Percentiles rank a stretch among this genome's conserved stretches.
Conservation (phyloP, 35 echinoderm and acorn worm species). For the Ptychodera flava region DNA sequence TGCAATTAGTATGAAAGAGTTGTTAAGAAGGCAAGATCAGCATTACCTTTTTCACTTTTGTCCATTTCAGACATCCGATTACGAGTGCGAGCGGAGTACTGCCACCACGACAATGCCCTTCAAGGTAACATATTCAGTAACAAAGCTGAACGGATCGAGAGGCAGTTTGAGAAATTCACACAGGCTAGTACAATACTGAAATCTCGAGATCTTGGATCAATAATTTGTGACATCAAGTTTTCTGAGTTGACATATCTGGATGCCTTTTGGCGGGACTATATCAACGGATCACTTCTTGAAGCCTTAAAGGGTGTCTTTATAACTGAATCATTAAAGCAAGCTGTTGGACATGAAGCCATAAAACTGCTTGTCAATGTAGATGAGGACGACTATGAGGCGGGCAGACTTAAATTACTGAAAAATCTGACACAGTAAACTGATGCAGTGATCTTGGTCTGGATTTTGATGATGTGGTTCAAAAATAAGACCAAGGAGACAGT, state of each 20-base stretch:
- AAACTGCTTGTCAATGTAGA: constrained; percentile 40
- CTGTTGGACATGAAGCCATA: constrained; percentile 44
- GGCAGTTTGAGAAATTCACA: constrained; percentile 30
- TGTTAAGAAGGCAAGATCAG: too few relatives aligned
- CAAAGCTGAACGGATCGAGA: constrained; percentile 10
- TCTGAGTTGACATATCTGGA: constrained; percentile 48
- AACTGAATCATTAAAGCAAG: constrained; percentile 25
- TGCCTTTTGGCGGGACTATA: constrained; percentile 50
- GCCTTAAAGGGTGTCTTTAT: constrained; percentile 48
- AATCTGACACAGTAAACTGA: constrained; percentile 9
- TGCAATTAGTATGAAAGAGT: too few relatives aligned
- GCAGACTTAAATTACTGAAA: constrained; percentile 24
- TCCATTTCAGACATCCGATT: constrained; percentile 30
- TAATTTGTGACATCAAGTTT: constrained; percentile 50
- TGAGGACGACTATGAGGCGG: constrained; percentile 36
- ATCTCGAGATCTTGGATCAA: constrained; percentile 34
- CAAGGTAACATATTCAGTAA: constrained; percentile 26
- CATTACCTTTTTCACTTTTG: not conserved
- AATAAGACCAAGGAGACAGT: too few relatives aligned
- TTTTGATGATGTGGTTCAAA: too few relatives aligned
- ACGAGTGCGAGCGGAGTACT: constrained; percentile 40
- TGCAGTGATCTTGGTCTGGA: not conserved
- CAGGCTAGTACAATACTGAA: constrained; percentile 43
- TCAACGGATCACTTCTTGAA: constrained; percentile 30
- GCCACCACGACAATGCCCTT: constrained; percentile 35